Percentiles rank a stretch among this genome's conserved stretches.
Evolutionary conservation across 2,113 vertebrate genomes (phyloP).

Genomic region (Sclerurus mexicanus): DNA sequence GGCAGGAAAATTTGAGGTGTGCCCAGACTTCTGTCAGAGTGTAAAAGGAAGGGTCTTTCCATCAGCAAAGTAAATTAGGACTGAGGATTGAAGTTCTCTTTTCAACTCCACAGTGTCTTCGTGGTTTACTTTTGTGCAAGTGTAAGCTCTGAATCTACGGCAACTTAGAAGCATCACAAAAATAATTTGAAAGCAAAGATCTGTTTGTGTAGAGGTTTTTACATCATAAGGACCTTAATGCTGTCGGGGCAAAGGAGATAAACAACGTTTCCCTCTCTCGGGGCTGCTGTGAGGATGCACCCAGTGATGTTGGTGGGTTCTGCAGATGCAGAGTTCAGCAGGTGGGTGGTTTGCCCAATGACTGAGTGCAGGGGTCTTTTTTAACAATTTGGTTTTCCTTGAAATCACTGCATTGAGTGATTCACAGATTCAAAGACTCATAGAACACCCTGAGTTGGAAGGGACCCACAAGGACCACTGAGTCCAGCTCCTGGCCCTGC

Average conservation of each 20-base stretch:
- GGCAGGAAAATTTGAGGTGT: background rate
- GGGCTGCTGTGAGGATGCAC: background rate
- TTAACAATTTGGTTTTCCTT: background rate
- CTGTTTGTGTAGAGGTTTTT: background rate
- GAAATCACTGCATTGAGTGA: background rate
- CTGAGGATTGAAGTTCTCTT: background rate
- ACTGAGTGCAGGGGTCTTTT: background rate
- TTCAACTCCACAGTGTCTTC: rapidly evolving
- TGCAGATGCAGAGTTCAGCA: background rate
- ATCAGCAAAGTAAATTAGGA: background rate
- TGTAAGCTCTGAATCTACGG: background rate
- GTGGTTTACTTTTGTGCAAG: background rate
- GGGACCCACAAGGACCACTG: background rate
- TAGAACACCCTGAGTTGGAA: background rate
- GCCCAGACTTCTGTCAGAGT: background rate
- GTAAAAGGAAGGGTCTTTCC: background rate
- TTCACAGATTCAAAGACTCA: background rate
- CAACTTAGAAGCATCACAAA: background rate
- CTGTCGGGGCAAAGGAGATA: background rate
- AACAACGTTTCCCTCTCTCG: background rate
- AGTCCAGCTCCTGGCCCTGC: background rate
- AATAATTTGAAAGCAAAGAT: background rate
- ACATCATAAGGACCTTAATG: rapidly evolving
- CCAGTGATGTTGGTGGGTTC: background rate
- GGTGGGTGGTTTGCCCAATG: background rate